Evolutionary conservation across 2,888 invertebrate species (phyloP).

Genomic region (Eupithecia inturbata): DNA sequence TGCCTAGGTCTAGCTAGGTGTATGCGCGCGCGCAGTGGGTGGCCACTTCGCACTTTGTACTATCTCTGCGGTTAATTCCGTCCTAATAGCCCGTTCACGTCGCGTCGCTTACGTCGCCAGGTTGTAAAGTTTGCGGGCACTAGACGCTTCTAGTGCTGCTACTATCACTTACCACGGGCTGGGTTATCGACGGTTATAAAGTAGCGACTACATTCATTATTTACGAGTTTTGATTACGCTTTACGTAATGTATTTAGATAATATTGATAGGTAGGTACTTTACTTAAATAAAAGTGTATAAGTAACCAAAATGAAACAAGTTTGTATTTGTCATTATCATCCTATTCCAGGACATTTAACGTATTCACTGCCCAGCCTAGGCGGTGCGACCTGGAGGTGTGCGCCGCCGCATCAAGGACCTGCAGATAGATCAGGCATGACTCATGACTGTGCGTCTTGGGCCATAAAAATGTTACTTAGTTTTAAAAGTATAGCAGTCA

Average conservation of each 20-base stretch:
- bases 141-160: slow-evolving; percentile 5
- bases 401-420: too few species aligned
- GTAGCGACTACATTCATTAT: background rate
- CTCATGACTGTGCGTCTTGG: too few species aligned
- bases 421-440: too few species aligned
- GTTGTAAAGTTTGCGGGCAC: slow-evolving; percentile 11
- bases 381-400: too few species aligned
- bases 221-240: background rate
- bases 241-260: too few species aligned
- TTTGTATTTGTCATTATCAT: too few species aligned
- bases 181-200: background rate
- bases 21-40: slow-evolving; percentile 51
- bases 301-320: too few species aligned
- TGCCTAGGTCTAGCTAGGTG: background rate
- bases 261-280: background rate
- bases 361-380: too few species aligned
- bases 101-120: slow-evolving; percentile 18
- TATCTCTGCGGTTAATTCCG: slow-evolving; percentile 40
- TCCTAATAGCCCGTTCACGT: slow-evolving; percentile 36
- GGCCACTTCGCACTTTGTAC: slow-evolving; percentile 50
- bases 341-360: too few species aligned
- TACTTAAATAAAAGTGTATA: too few species aligned
- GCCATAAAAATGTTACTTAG: too few species aligned
- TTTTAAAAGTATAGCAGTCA: too few species aligned
- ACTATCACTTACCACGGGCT: background rate